Evolutionary conservation across 2,797 vertebrate genomes (phyloP).

Genomic region (Acipenser oxyrinchus): DNA sequence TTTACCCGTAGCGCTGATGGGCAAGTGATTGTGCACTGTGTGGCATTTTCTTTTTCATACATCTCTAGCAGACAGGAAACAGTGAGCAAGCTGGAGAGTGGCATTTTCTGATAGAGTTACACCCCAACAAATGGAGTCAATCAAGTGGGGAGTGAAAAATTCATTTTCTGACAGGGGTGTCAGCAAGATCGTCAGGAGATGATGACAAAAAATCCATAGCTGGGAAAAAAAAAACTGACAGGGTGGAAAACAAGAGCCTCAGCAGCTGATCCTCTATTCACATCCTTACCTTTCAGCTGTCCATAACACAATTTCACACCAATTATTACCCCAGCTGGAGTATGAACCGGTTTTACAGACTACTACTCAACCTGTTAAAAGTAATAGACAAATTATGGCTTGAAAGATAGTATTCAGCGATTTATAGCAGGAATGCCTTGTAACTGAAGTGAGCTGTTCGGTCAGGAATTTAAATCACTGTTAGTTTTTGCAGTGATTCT

Average conservation of each 20-base stretch:
- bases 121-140: conserved; percentile 64
- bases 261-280: conserved; percentile 49
- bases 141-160: conserved; percentile 64
- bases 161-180: conserved; percentile 75
- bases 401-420: conserved; percentile 57
- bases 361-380: background rate
- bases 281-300: conserved; percentile 62
- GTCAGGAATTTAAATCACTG: conserved; percentile 50
- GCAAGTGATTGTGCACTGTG: too few species aligned
- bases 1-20: too few species aligned
- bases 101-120: conserved; percentile 61
- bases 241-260: conserved; percentile 69
- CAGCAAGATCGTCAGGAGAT: conserved; percentile 60
- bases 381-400: conserved; percentile 58
- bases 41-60: too few species aligned
- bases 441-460: conserved; percentile 50
- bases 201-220: conserved; percentile 80
- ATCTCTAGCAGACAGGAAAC: conserved; percentile 25
- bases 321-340: conserved; percentile 68
- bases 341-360: conserved; percentile 49
- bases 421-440: conserved; percentile 47
- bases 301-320: conserved; percentile 72
- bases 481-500: conserved; percentile 46
- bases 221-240: conserved; percentile 39
- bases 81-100: conserved; percentile 42